phyloP scores from a whole-genome alignment of 2,113 vertebrate species.

The Gopherus flavomarginatus region DNA sequence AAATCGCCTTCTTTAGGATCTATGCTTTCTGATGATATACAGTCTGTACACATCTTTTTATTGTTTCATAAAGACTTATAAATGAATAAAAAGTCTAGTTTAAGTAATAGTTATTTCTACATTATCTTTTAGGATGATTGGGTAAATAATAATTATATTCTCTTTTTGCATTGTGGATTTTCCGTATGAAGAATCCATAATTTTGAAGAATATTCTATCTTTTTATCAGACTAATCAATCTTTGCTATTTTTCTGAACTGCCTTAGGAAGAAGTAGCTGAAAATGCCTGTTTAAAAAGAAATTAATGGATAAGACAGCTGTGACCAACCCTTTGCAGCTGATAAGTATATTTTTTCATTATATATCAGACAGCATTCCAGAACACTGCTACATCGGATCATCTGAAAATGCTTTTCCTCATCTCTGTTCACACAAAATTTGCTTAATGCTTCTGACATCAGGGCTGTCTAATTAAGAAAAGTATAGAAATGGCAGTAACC shows the following conservation, averaged over 20 bases:
- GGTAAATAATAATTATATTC: not conserved
- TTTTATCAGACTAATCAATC: slow-evolving; percentile 2
- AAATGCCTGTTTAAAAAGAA: slow-evolving; percentile 33
- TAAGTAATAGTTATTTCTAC: not conserved
- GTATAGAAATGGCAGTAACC: not conserved
- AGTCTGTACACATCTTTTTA: not conserved
- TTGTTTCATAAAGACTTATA: not conserved
- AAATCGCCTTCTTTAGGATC: not conserved
- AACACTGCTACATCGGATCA: not conserved
- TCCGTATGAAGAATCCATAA: not conserved
- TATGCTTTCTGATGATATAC: not conserved
- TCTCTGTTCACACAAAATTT: slow-evolving; percentile 6
- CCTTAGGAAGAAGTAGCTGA: slow-evolving; percentile 10
- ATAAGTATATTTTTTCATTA: not conserved
- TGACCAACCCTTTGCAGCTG: slow-evolving; percentile 25
- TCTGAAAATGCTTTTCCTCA: slow-evolving; percentile 1
- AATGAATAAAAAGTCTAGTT: not conserved
- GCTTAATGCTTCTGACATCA: not conserved
- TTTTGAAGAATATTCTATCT: not conserved
- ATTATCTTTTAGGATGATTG: not conserved
- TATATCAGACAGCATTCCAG: not conserved
- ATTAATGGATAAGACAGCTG: slow-evolving; percentile 9
- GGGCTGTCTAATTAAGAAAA: slow-evolving; percentile 5
- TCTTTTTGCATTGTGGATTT: not conserved
- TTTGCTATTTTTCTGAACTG: not conserved